Conservation (phyloP, 1,140 invertebrate genomes). For the Cyclargus thomasi region DNA sequence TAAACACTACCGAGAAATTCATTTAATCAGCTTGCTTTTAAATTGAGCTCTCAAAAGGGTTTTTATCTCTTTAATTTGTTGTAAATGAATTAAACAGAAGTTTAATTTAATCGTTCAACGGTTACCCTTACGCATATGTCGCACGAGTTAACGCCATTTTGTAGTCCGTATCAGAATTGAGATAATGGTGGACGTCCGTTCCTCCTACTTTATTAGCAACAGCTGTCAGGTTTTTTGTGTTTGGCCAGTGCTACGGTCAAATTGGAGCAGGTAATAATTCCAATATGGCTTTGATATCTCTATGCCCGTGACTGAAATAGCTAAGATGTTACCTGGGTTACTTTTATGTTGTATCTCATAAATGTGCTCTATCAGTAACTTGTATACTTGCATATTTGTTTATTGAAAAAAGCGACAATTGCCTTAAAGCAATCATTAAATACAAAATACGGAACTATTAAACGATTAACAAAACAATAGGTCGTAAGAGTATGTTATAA, state of each 20-base stretch:
- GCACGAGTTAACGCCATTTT: slow-evolving; percentile 62
- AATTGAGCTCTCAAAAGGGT: background rate
- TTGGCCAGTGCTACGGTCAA: slow-evolving; percentile 56
- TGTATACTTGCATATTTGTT: background rate
- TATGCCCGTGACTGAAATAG: background rate
- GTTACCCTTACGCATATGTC: slow-evolving; percentile 48
- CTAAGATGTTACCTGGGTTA: background rate
- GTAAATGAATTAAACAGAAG: slow-evolving; percentile 5
- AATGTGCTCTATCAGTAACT: background rate
- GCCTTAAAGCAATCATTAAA: no score
- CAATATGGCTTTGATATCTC: slow-evolving; percentile 9
- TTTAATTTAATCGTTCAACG: slow-evolving; percentile 21
- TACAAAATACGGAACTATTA: no score
- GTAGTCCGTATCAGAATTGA: slow-evolving; percentile 68
- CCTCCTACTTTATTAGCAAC: slow-evolving; percentile 59
- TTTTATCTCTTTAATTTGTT: background rate
- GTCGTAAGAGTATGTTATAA: no score
- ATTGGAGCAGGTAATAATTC: slow-evolving; percentile 36
- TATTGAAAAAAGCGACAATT: no score
- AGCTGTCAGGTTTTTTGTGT: slow-evolving; percentile 59
- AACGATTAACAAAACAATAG: no score
- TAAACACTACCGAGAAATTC: background rate
- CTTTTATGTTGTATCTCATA: background rate
- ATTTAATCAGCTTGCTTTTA: background rate
- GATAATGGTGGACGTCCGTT: slow-evolving; percentile 65